Evolutionary conservation across 2,797 vertebrate species (phyloP).

Genomic region (Anguilla obscura): DNA sequence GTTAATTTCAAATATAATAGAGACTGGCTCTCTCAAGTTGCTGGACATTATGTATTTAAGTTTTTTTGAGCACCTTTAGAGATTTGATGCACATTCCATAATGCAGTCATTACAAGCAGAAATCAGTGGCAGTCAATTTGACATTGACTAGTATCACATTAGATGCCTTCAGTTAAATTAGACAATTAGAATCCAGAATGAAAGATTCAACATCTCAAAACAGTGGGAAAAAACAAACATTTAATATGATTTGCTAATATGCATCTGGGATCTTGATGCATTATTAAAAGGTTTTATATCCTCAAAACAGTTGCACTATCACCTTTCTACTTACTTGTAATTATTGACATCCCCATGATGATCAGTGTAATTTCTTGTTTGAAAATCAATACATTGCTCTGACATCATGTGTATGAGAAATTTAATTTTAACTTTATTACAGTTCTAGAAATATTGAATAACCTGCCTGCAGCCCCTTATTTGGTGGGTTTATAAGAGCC

Average conservation of each 20-base stretch:
- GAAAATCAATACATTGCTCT: neutral
- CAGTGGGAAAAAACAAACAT: neutral
- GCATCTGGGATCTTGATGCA: neutral
- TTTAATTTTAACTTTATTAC: neutral
- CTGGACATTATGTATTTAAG: constrained; percentile 66
- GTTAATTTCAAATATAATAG: neutral
- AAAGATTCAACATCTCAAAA: neutral
- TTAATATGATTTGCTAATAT: neutral
- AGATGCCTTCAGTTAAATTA: constrained; percentile 57
- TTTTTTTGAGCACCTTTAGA: constrained; percentile 65
- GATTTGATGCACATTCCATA: constrained; percentile 70
- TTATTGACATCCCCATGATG: neutral
- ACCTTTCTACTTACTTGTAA: neutral
- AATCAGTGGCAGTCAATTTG: constrained; percentile 44
- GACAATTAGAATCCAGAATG: constrained; percentile 41
- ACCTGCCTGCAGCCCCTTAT: neutral
- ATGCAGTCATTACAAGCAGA: constrained; percentile 61
- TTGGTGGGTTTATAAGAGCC: neutral
- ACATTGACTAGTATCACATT: constrained; percentile 57
- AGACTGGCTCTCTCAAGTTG: constrained; percentile 40
- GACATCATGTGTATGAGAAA: neutral
- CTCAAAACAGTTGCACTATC: neutral
- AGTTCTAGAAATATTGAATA: neutral
- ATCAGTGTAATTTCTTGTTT: neutral
- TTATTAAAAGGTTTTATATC: neutral